A percentile compares a stretch with the other conserved stretches of the same genome.
Conservation (phyloP, 2,888 invertebrate genomes). For the Rugalucina vietnamica region DNA sequence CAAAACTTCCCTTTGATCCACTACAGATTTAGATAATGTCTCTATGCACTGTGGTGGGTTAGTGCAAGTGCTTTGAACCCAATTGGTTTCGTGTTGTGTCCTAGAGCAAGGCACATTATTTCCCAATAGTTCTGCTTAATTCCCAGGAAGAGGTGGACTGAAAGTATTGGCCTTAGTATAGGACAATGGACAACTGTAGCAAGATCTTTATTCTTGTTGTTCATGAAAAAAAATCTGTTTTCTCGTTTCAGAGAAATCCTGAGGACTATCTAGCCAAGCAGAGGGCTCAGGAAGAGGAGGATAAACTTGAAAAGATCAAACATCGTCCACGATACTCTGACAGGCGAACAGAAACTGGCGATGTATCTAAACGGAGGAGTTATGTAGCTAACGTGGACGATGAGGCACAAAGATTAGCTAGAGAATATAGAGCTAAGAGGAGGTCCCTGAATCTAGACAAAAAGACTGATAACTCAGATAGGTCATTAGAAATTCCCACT, state of each 20-base stretch:
- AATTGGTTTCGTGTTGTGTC: too few relatives aligned
- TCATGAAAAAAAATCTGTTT: too few relatives aligned
- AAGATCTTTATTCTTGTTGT: too few relatives aligned
- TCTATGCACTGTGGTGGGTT: too few relatives aligned
- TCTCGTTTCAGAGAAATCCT: slow-evolving; percentile 74
- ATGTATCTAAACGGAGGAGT: slow-evolving; percentile 58
- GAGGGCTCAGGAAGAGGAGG: slow-evolving; percentile 72
- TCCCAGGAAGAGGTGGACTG: too few relatives aligned
- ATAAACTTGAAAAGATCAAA: slow-evolving; percentile 66
- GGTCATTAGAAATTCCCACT: slow-evolving; percentile 8
- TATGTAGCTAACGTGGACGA: slow-evolving; percentile 52
- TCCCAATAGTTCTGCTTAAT: too few relatives aligned
- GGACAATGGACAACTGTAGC: too few relatives aligned
- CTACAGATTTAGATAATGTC: too few relatives aligned
- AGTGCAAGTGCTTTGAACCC: too few relatives aligned
- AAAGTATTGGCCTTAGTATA: too few relatives aligned
- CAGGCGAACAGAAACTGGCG: slow-evolving; percentile 50
- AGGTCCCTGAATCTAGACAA: slow-evolving; percentile 71
- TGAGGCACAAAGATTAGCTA: slow-evolving; percentile 58
- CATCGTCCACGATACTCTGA: slow-evolving; percentile 63
- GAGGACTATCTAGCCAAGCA: slow-evolving; percentile 73
- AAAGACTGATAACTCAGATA: slow-evolving; percentile 43
- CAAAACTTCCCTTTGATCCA: too few relatives aligned
- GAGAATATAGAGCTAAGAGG: slow-evolving; percentile 72
- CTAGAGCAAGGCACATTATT: too few relatives aligned